phyloP scores from a whole-genome alignment of 2,797 vertebrate species.

The Artibeus lituratus region DNA sequence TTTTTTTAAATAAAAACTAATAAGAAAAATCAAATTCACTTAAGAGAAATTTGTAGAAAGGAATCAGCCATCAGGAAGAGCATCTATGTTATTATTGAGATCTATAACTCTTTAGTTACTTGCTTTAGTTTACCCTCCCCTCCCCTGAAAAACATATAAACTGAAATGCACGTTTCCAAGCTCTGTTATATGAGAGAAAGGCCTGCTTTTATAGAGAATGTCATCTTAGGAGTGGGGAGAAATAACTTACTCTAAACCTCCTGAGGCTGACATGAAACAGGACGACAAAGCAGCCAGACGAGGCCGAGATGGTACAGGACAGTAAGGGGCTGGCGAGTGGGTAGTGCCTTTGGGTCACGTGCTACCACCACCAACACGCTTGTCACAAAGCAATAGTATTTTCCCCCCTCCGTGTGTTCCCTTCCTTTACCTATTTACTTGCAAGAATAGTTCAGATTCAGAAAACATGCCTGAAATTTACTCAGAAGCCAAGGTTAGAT shows the following conservation, averaged over 20 bases:
- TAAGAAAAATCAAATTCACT: constrained; percentile 33
- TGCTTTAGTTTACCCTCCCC: constrained; percentile 17
- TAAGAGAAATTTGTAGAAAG: constrained; percentile 29
- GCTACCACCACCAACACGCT: background rate
- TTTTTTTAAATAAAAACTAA: constrained; percentile 20
- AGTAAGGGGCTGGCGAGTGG: background rate
- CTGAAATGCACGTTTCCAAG: constrained; percentile 1
- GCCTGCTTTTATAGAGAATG: constrained; percentile 43
- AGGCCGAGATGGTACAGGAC: background rate
- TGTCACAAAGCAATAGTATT: background rate
- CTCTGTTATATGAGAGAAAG: background rate
- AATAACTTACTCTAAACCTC: background rate
- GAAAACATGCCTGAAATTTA: constrained; percentile 49
- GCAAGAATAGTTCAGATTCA: constrained; percentile 52
- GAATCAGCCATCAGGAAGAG: background rate
- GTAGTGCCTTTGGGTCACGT: background rate
- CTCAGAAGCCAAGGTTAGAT: constrained; percentile 55
- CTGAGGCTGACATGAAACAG: background rate
- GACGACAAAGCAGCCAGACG: background rate
- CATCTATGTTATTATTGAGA: background rate
- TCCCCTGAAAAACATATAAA: constrained; percentile 16
- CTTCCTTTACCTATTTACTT: background rate
- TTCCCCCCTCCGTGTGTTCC: background rate
- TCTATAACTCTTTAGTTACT: constrained; percentile 13
- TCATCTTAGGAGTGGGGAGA: constrained; percentile 64